Base-by-base conservation (phyloP, 2,113 vertebrate species). In the Andinoacara biseriatus region DNA sequence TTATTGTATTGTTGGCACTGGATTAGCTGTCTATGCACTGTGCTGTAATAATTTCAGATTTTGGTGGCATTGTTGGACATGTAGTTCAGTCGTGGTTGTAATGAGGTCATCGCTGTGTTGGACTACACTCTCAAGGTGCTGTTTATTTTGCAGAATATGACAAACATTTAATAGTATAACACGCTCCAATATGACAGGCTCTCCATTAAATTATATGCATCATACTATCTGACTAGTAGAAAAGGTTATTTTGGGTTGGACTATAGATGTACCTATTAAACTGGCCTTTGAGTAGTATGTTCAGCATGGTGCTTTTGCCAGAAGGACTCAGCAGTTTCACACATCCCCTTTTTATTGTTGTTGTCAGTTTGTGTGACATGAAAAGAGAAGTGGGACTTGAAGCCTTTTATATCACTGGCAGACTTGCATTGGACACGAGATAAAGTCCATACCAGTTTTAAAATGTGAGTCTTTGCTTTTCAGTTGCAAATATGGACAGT, bases 311-410 rank as follows among this genome's bases (percentile, higher is more conserved):
- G 24, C 24, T 13, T 59, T 54, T 59, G 33, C 49, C 43, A 43
- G 54, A 24, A 54, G n/a, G 22, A 54, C 54, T 58, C 5, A 13
- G 14, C 22, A 60, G 33, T 33, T 14, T 20, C 24, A 7, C 35
- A 89, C 78, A 59, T 78, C 78, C 62, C 14, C 10, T 61, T 86
- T 65, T 18, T 20, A 38, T 15, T 18, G 1, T 81, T 26, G 78
- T 40, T 54, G 18, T 63, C 59, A 29, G 14, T 65, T 8, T 22
- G 7, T 4, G 2, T 35, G 7, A 49, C 24, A 40, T 26, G 13
- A 80, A 88, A 90, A 60, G 84, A 74, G 79, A 90, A 90, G 84
- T 88, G 26, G 0, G 24, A 40, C 40, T 58, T 40, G 2, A 57
- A 52, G 0, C 13, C 4, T 80, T 63, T 74, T 58, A 74, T 87